Percentiles rank a stretch among this genome's conserved stretches.
Conservation (phyloP, 2,888 invertebrate genomes). For the Girardia tigrina region DNA sequence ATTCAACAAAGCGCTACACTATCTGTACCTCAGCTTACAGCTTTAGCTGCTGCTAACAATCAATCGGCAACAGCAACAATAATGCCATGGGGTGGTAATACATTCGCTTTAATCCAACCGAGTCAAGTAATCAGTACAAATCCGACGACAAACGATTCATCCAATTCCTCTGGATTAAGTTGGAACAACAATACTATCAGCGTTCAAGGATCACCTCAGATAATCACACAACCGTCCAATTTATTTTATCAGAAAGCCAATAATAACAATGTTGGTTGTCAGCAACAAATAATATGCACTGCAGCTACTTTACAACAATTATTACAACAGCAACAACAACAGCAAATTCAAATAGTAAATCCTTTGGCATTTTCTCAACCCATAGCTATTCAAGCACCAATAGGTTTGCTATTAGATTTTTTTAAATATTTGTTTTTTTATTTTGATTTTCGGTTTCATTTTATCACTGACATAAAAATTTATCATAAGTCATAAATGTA, state of each 20-base stretch:
- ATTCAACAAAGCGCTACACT: neutral
- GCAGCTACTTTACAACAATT: constrained; percentile 9
- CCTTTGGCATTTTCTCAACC: neutral
- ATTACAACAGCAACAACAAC: constrained; percentile 5
- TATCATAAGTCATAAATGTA: no score
- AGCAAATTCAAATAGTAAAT: neutral
- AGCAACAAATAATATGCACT: constrained; percentile 10
- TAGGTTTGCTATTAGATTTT: neutral
- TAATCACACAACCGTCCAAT: constrained; percentile 23
- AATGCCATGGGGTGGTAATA: constrained; percentile 6
- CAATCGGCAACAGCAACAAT: constrained; percentile 1
- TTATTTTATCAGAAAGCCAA: constrained; percentile 17
- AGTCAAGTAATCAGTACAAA: neutral
- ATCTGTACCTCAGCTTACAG: constrained; percentile 8
- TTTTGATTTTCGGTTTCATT: no score
- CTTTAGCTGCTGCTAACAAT: constrained; percentile 1
- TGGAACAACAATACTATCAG: constrained; percentile 12
- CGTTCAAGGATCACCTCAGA: constrained; percentile 10
- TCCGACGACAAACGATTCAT: neutral
- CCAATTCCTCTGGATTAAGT: constrained; percentile 9
- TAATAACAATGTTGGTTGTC: constrained; percentile 9
- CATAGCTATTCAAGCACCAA: neutral
- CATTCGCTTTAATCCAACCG: constrained; percentile 19
- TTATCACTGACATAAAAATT: no score
- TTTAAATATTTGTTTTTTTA: no score